These are phyloP conservation scores for Orthosia incerta DNA, from an alignment of 2,888 invertebrate genomes.

Conservation along the genomic window DNA sequence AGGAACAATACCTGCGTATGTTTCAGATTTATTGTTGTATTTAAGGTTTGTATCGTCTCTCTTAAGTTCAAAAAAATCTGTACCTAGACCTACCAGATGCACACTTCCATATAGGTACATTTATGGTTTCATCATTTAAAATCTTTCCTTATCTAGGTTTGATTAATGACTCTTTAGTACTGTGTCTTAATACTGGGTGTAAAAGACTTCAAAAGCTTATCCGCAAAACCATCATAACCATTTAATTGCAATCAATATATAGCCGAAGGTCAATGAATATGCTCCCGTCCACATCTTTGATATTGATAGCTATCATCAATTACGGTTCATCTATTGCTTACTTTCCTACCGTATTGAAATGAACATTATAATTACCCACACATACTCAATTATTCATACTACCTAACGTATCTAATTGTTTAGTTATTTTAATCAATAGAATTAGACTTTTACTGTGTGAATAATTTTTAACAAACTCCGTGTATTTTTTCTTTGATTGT, in stretches of 20 bases:
- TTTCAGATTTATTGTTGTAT: not conserved
- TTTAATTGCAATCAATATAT: not conserved
- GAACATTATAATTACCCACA: constrained; percentile 13
- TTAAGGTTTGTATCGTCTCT: not conserved
- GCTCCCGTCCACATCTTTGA: not conserved
- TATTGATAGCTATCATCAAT: constrained; percentile 2
- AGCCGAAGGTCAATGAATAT: not conserved
- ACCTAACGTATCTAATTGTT: constrained; percentile 21
- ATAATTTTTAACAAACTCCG: not conserved
- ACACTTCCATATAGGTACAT: too few relatives aligned
- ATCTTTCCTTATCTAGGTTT: not conserved
- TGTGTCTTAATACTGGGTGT: not conserved
- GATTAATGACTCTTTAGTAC: not conserved
- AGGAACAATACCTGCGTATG: not conserved
- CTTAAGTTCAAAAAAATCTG: not conserved
- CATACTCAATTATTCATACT: constrained; percentile 4
- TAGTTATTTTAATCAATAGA: constrained; percentile 19
- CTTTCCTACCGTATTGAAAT: not conserved
- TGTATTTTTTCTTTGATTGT: too few relatives aligned
- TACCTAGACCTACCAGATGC: not conserved
- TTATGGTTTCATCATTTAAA: too few relatives aligned
- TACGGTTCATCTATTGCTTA: not conserved
- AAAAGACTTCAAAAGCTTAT: not conserved
- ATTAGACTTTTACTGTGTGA: constrained; percentile 1
- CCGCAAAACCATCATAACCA: not conserved